Conservation (phyloP, 1,140 invertebrate genomes). For the Drosophila jambulina region DNA sequence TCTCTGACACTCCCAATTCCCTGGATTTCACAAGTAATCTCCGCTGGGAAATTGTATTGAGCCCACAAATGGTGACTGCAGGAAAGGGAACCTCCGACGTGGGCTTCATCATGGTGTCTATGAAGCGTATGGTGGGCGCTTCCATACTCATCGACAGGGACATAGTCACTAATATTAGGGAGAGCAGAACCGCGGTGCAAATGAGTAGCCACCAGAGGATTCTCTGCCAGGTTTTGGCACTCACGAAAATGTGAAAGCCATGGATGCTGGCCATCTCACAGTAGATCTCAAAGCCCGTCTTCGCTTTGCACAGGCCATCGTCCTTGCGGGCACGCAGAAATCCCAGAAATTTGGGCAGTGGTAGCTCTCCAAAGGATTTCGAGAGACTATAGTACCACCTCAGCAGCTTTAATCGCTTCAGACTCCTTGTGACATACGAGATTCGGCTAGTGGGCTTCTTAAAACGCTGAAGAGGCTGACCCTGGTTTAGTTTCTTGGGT, state of each 20-base stretch:
- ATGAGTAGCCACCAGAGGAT: slow-evolving; percentile 86
- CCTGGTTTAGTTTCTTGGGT: slow-evolving; percentile 39
- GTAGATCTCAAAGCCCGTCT: slow-evolving; percentile 83
- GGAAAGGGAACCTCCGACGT: slow-evolving; percentile 87
- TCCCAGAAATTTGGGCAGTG: slow-evolving; percentile 53
- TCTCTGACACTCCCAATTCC: slow-evolving; percentile 10
- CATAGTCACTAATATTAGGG: slow-evolving; percentile 80
- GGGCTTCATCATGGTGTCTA: slow-evolving; percentile 87
- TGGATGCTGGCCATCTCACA: slow-evolving; percentile 85
- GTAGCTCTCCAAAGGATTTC: slow-evolving; percentile 32
- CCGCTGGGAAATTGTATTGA: slow-evolving; percentile 37
- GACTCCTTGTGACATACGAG: background rate
- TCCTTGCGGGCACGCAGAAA: slow-evolving; percentile 71
- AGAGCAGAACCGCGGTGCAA: slow-evolving; percentile 79
- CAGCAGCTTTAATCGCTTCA: slow-evolving; percentile 39
- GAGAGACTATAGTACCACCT: slow-evolving; percentile 32
- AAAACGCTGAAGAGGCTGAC: slow-evolving; percentile 50
- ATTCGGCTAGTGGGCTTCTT: background rate
- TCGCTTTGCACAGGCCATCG: slow-evolving; percentile 70
- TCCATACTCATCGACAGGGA: slow-evolving; percentile 83
- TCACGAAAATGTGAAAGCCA: slow-evolving; percentile 74
- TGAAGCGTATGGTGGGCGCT: slow-evolving; percentile 85
- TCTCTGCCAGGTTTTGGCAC: slow-evolving; percentile 71
- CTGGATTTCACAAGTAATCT: slow-evolving; percentile 6
- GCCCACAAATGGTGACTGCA: slow-evolving; percentile 88